Base-by-base conservation (phyloP, 1,140 invertebrate genomes). In the Zeugodacus cucurbitae region DNA sequence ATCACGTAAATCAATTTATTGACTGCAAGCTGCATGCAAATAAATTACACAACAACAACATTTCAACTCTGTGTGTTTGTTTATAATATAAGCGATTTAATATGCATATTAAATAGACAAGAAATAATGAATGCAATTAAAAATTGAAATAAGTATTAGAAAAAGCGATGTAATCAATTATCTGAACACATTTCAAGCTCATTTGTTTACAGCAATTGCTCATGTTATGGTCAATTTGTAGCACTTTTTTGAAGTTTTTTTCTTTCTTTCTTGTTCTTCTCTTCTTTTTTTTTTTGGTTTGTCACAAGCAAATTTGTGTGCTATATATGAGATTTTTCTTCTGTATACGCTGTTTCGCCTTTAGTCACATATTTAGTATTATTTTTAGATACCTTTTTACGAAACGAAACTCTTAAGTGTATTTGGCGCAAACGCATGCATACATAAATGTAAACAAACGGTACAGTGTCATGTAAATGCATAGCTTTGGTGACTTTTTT, bases 361-460 rank as follows among this genome's bases (percentile, higher is more conserved):
- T 67, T 29, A 67, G 64, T 67, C 64, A 67, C 64, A 67, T 67
- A 67, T 67, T 67, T 67, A 17, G 64, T 29, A 67, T 67, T 67
- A 67, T 67, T 67, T 67, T 67, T 67, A 67, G 64, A 67, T 67
- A 26, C 22, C 26, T 62, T 62, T 62, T 26, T 62, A n/a, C 48
- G 48, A 54, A 54, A 54, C 14, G 29, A 67, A 17, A 34, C 34
- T 67, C 64, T 11, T 64, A 64, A 59, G 22, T 59, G 57, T 62
- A 62, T 62, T n/a, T 26, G 11, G 64, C 64, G 34, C 64, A 67
- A n/a, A 67, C 29, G 7, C 26, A 14, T 17, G 29, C 64, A 34
- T 11, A 32, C 8, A 11, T 26, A 32, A 67, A 67, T 32, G 64
- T 67, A 67, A 67, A 67, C 64, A 67, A 67, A 67, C 10, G 29